Evolutionary conservation across 1,140 invertebrate genomes (phyloP), one percentile per base, ranked within the genome.

Genomic region (Apis florea): DNA sequence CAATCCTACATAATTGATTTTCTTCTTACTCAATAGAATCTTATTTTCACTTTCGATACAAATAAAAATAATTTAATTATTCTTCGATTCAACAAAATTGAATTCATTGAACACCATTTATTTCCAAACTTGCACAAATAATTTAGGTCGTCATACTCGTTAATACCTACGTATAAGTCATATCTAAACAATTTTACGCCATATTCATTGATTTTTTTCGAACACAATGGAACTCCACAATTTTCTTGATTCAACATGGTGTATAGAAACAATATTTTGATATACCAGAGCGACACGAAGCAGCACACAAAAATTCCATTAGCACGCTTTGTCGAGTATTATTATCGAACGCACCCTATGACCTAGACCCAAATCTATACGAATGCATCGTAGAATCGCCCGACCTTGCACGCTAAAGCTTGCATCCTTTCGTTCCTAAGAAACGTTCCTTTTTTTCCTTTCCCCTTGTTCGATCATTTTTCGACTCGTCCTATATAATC

Each of bases 291-390:
- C 17, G 1, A 51, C 31, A 40, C 21, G 8, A 26, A 13, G 15
- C 24, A 11, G 51, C 51, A 74, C 51, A 74, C n/a, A 63, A 80
- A 80, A 74, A 80, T 66, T 73, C 69, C 19, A 70, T 70, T 61
- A 79, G n/a, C 49, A 21, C n/a, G 19, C 2, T 15, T 54, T 26
- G 24, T 51, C 51, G 51, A 71, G 61, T 63, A n/a, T n/a, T 83
- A 74, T 83, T 85, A 83, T 85, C 63, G 77, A 64, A 80, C 68
- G 58, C 56, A 61, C 47, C 51, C 85, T 66, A 82, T 84, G 85
- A 86, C 86, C 85, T 86, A 87, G 85, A 87, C 85, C 85, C 59
- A 78, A 54, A 87, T 86, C 75, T 67, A 54, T 53, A 70, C 56
- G 49, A 79, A 72, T 67, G 75, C 84, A 81, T 75, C 80, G 72